Evolutionary conservation across 2,888 invertebrate genomes (phyloP).

Genomic region (Disparrhopalites patrizii): DNA sequence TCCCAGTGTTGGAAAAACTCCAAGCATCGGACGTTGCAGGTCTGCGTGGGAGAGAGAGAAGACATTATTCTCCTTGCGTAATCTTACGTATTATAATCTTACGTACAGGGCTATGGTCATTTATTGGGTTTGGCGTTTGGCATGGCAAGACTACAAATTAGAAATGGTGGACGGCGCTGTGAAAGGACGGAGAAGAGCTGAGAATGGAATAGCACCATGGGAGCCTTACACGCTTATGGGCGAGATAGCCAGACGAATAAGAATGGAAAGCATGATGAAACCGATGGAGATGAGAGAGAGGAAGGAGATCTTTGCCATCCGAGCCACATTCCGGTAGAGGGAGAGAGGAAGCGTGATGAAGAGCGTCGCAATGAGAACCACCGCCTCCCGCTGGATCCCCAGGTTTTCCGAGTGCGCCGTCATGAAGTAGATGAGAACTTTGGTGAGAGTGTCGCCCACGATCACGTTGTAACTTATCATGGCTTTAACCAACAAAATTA

Average conservation of each 20-base stretch:
- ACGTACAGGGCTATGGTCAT: too few species aligned
- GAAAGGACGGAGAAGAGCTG: too few species aligned
- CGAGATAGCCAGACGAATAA: constrained; percentile 60
- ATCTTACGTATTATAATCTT: too few species aligned
- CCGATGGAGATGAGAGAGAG: constrained; percentile 67
- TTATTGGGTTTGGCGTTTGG: too few species aligned
- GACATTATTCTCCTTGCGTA: too few species aligned
- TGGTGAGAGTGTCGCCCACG: constrained; percentile 79
- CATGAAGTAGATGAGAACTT: constrained; percentile 69
- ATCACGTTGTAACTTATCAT: constrained; percentile 86
- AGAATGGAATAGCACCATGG: too few species aligned
- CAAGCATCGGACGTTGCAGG: constrained; percentile 64
- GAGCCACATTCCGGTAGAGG: constrained; percentile 69
- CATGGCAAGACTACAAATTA: too few species aligned
- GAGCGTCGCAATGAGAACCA: constrained; percentile 68
- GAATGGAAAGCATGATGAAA: constrained; percentile 65
- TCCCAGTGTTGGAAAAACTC: constrained; percentile 67
- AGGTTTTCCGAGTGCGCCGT: constrained; percentile 57
- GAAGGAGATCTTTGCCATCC: constrained; percentile 66
- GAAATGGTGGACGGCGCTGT: too few species aligned
- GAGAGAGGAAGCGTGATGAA: constrained; percentile 73
- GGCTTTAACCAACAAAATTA: constrained; percentile 59
- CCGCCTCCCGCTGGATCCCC: constrained; percentile 62
- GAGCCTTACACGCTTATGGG: constrained; percentile 60
- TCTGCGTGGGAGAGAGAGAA: too few species aligned